Evolutionary conservation across 2,888 invertebrate genomes (phyloP).

Genomic region (Mythimna ferrago): DNA sequence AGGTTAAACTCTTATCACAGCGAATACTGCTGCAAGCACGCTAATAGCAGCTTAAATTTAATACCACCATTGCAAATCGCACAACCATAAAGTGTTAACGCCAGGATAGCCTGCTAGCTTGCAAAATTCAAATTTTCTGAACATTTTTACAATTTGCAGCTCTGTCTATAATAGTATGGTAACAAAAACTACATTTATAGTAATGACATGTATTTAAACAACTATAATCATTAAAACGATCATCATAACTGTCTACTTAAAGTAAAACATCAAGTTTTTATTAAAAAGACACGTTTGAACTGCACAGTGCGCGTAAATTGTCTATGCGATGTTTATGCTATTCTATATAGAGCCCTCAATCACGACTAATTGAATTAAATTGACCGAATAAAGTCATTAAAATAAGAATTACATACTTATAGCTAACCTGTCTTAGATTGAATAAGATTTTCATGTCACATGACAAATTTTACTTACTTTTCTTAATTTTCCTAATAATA

Average conservation of each 20-base stretch:
- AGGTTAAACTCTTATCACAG: not conserved
- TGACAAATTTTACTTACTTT: constrained; percentile 31
- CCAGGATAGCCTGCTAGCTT: too few relatives aligned
- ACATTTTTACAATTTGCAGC: too few relatives aligned
- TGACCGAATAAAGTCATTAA: constrained; percentile 50
- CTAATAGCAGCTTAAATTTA: not conserved
- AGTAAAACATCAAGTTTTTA: too few relatives aligned
- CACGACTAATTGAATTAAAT: constrained; percentile 36
- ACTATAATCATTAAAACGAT: too few relatives aligned
- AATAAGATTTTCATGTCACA: constrained; percentile 50
- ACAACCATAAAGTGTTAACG: not conserved
- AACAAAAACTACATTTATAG: too few relatives aligned
- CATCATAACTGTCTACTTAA: too few relatives aligned
- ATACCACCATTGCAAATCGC: not conserved
- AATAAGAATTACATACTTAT: constrained; percentile 53
- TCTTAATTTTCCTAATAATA: constrained; percentile 24
- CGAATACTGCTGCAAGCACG: not conserved
- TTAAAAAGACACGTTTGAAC: too few relatives aligned
- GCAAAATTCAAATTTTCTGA: too few relatives aligned
- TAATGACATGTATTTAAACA: too few relatives aligned
- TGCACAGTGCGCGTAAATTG: too few relatives aligned
- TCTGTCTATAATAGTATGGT: too few relatives aligned
- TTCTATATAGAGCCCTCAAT: not conserved
- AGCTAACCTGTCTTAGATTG: constrained; percentile 53
- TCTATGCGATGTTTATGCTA: not conserved